These are phyloP conservation scores for Eupithecia tripunctaria DNA, from an alignment of 2,888 invertebrate species.

Conservation along the genomic window DNA sequence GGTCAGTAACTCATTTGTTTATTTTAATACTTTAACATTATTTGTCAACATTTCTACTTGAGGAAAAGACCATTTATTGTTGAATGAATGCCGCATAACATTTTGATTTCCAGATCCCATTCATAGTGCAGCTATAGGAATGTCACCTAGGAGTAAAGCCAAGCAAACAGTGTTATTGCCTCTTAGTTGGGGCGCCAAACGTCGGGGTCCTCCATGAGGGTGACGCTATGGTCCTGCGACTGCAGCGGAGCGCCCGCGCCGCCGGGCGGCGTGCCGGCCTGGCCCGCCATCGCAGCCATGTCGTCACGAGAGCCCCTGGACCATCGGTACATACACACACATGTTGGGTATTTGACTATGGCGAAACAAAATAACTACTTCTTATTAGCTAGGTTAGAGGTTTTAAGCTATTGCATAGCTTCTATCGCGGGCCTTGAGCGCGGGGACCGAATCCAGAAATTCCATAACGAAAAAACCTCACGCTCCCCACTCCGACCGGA, in stretches of 20 bases:
- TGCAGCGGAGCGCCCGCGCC: constrained; percentile 66
- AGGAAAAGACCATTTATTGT: not conserved
- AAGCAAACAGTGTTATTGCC: constrained; percentile 52
- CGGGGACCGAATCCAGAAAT: no score
- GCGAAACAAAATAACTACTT: not conserved
- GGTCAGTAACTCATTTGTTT: not conserved
- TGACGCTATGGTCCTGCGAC: constrained; percentile 88
- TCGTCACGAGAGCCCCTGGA: constrained; percentile 92
- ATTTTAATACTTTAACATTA: not conserved
- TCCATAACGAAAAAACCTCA: no score
- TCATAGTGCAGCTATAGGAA: not conserved
- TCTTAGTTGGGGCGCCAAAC: constrained; percentile 96
- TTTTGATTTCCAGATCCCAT: not conserved
- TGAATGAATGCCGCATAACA: not conserved
- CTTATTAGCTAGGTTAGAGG: no score
- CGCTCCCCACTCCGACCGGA: no score
- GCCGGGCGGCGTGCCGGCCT: constrained; percentile 85
- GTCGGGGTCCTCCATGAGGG: constrained; percentile 96
- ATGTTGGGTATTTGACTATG: constrained; percentile 8
- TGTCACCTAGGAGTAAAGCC: constrained; percentile 3
- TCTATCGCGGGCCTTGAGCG: no score
- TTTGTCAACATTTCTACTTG: not conserved
- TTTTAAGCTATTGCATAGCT: no score
- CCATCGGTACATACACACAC: not conserved
- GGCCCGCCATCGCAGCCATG: constrained; percentile 92